Percentiles rank a stretch among this genome's conserved stretches.
Evolutionary conservation across 2,797 vertebrate species (phyloP).

Genomic region (Otus scops): DNA sequence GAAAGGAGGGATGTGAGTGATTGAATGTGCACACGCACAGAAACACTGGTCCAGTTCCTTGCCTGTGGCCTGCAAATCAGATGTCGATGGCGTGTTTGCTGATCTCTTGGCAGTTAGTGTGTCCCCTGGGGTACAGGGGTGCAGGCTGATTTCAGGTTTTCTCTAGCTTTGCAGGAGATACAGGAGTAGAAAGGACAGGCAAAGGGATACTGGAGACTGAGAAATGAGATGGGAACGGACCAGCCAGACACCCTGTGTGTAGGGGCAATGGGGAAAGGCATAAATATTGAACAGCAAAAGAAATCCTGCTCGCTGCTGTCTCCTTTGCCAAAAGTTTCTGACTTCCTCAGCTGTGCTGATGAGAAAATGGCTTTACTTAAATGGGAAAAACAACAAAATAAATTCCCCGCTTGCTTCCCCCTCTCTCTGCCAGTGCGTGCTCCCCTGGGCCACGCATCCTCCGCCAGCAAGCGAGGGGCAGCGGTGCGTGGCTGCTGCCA

Average conservation of each 20-base stretch:
- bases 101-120: fast-evolving
- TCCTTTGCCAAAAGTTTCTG: background rate
- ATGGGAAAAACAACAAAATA: background rate
- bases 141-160: background rate
- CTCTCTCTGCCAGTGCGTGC: fast-evolving
- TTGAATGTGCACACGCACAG: fast-evolving
- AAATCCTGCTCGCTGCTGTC: background rate
- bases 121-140: background rate
- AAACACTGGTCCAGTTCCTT: background rate
- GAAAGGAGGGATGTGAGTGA: background rate
- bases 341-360: background rate
- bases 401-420: background rate
- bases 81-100: fast-evolving
- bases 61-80: background rate
- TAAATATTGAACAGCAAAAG: background rate
- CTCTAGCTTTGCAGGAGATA: background rate
- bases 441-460: background rate
- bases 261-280: background rate
- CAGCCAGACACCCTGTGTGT: background rate
- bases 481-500: fast-evolving
- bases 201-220: background rate
- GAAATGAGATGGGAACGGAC: background rate
- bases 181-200: background rate
- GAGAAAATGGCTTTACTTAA: background rate
- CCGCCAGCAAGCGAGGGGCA: background rate